Evolutionary conservation across 2,797 vertebrate genomes (phyloP).

Genomic region (Lepilemur septentrionalis): DNA sequence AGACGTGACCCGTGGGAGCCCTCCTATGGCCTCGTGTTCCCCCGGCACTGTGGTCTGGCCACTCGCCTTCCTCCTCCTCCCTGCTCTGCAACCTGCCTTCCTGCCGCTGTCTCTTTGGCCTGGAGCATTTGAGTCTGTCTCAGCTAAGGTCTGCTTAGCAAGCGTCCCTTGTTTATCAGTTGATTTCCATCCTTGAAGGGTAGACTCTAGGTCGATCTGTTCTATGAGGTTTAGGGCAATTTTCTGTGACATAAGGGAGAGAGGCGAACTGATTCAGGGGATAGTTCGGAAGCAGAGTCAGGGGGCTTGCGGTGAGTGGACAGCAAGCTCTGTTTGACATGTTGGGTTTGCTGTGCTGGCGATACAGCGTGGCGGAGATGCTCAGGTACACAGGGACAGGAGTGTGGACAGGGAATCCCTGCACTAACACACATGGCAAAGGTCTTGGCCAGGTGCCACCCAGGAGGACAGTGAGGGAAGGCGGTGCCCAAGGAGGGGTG

Average conservation of each 20-base stretch:
- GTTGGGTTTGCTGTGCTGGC: background rate
- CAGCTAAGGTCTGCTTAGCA: background rate
- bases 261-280: background rate
- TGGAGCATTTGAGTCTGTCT: background rate
- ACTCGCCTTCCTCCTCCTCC: accelerated
- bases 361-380: background rate
- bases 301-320: background rate
- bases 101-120: background rate
- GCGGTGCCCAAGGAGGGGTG: background rate
- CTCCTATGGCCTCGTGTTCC: background rate
- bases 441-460: background rate
- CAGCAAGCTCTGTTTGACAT: background rate
- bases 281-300: background rate
- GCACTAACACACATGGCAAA: background rate
- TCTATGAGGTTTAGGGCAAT: background rate
- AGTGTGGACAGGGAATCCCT: background rate
- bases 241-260: background rate
- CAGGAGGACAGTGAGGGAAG: background rate
- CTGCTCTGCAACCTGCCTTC: background rate
- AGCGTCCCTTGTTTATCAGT: accelerated
- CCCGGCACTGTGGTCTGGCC: background rate
- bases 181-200: background rate
- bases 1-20: background rate
- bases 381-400: no score
- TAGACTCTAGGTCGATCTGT: background rate